A percentile compares a stretch with the other conserved stretches of the same genome.
Conservation (phyloP, 2,888 invertebrate species). For the Nemotelus nigrinus region DNA sequence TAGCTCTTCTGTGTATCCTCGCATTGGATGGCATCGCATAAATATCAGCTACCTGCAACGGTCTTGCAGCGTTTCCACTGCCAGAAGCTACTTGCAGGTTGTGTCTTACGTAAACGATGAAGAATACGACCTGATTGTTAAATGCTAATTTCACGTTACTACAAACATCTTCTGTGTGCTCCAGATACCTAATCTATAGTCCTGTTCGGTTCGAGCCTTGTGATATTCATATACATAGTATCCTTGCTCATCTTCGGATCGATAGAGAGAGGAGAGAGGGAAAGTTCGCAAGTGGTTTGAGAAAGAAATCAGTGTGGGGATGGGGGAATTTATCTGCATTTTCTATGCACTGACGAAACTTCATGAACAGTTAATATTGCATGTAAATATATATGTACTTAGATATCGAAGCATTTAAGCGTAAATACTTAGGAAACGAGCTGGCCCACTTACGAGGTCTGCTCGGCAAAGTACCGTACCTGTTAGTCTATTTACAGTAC, state of each 20-base stretch:
- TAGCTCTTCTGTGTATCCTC: not conserved
- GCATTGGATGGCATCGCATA: not conserved
- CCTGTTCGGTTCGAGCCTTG: constrained; percentile 3
- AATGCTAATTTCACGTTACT: constrained; percentile 39
- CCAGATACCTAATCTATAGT: constrained; percentile 27
- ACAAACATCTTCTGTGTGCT: not conserved
- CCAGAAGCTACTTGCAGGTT: constrained; percentile 3
- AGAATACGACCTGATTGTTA: constrained; percentile 31
- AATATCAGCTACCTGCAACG: not conserved
- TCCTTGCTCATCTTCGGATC: constrained; percentile 16
- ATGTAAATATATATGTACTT: not conserved
- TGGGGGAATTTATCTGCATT: not conserved
- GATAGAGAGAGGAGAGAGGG: constrained; percentile 2
- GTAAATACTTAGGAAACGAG: not conserved
- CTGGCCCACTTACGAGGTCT: constrained; percentile 8
- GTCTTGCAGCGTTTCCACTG: not conserved
- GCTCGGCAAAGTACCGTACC: constrained; percentile 59
- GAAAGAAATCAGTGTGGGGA: not conserved
- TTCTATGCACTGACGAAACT: constrained; percentile 8
- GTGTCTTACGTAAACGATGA: not conserved
- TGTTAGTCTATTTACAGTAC: constrained; percentile 83
- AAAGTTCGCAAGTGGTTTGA: not conserved
- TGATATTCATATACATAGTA: not conserved
- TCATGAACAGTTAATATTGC: not conserved
- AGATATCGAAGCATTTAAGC: not conserved